Percentiles rank a stretch among this genome's conserved stretches.
Evolutionary conservation across 92 coral and sea anemone genomes (phyloP).

Genomic region (Bergia sp.): DNA sequence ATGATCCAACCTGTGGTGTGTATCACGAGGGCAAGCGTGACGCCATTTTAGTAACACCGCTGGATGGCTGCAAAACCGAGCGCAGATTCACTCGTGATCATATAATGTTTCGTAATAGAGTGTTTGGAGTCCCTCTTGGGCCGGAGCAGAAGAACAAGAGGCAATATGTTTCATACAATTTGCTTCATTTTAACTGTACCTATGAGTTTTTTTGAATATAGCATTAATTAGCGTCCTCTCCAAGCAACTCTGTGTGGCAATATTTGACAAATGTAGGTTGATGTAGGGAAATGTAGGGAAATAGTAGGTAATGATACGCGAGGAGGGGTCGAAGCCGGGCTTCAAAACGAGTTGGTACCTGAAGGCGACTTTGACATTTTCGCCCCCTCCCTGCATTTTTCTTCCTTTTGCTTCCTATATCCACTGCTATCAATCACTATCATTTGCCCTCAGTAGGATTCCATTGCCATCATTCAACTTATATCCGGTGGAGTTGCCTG

Average conservation of each 20-base stretch:
- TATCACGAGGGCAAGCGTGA: slow-evolving; percentile 15
- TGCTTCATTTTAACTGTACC: slow-evolving; percentile 29
- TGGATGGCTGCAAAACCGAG: slow-evolving; percentile 37
- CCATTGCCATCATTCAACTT: neutral
- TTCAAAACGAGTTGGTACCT: neutral
- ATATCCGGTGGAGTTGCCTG: neutral
- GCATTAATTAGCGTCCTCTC: neutral
- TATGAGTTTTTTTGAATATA: neutral
- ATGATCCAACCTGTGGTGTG: slow-evolving; percentile 30
- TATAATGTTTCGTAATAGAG: slow-evolving; percentile 26
- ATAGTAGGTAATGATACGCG: neutral
- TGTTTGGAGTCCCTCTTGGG: slow-evolving; percentile 16
- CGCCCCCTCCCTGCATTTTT: too few relatives aligned
- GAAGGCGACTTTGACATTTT: too few relatives aligned
- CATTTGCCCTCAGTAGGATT: neutral
- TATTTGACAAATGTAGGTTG: neutral
- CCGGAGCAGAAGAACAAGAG: neutral
- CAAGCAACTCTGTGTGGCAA: neutral
- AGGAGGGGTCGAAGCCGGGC: neutral
- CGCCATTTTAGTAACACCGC: slow-evolving; percentile 18
- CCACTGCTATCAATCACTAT: too few relatives aligned
- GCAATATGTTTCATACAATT: neutral
- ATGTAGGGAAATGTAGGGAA: neutral
- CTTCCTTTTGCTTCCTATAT: neutral
- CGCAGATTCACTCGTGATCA: slow-evolving; percentile 27